These are phyloP conservation scores for Penaeus chinensis DNA, from an alignment of 1,140 invertebrate species.

Conservation along the genomic window DNA sequence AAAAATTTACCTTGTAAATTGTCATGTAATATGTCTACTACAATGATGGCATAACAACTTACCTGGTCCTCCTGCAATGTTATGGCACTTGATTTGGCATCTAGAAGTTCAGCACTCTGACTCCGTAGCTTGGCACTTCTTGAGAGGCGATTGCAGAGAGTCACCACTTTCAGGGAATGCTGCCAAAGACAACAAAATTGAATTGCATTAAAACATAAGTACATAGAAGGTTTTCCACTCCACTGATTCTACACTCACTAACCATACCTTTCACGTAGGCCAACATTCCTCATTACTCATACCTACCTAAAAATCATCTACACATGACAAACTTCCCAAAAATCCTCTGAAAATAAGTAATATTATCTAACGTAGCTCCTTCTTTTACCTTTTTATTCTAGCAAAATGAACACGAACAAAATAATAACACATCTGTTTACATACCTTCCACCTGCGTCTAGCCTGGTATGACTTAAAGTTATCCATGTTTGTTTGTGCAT, in stretches of 20 bases:
- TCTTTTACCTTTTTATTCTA: too few species aligned
- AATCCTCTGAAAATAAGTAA: too few species aligned
- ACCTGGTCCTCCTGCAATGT: slow-evolving; percentile 59
- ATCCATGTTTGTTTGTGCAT: slow-evolving; percentile 70
- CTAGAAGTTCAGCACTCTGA: slow-evolving; percentile 60
- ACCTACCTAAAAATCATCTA: too few species aligned
- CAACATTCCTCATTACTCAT: too few species aligned
- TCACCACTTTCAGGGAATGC: slow-evolving; percentile 70
- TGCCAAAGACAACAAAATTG: slow-evolving; percentile 64
- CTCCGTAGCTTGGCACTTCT: slow-evolving; percentile 63
- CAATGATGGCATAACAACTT: background rate
- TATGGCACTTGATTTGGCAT: slow-evolving; percentile 58
- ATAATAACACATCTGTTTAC: too few species aligned
- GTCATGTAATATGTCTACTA: too few species aligned
- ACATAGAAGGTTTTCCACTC: background rate
- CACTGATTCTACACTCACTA: too few species aligned
- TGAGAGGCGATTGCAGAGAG: slow-evolving; percentile 70
- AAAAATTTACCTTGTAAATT: too few species aligned
- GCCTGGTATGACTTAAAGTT: slow-evolving; percentile 71
- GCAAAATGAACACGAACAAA: too few species aligned
- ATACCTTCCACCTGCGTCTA: slow-evolving; percentile 71
- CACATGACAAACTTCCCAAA: too few species aligned
- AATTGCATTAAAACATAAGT: background rate
- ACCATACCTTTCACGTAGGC: too few species aligned
- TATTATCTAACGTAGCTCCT: too few species aligned